Base-by-base conservation (phyloP, 2,888 invertebrate species). In the Diaphora mendica region DNA sequence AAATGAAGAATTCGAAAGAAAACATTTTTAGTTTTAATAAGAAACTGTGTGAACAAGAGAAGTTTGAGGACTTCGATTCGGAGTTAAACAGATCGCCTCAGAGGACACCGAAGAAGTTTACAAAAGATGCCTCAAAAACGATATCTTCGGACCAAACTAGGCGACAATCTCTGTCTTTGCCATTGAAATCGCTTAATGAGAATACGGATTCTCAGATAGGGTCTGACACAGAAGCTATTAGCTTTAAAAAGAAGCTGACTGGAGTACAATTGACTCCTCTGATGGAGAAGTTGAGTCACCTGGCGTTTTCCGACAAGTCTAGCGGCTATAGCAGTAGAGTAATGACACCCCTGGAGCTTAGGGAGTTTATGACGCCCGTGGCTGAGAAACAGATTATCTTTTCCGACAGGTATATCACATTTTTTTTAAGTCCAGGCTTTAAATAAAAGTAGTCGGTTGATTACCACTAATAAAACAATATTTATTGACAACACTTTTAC, bases 251-350 rank as follows among this genome's bases (percentile, higher is more conserved):
- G 85, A 97, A 96, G 80, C 81, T 97, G 51, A 96, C 96, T 17
- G 97, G 97, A 0, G 96, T 98, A 0, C 98, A 97, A 76, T 87
- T 98, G 70, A 98, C 98, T 0, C 98, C 98, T 0, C 89, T 98
- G 1, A 98, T 98, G 97, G 97, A 98, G 48, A 98, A 98, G 88
- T 89, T 98, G 64, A 98, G 97, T 80, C 96, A 98, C 69, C 89
- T 98, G 75, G 97, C 97, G 1, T 96, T 97, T 81, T 97, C 96
- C 73, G 97, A 97, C 81, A 96, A 96, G 81, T 97, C 97, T 0
- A 97, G 97, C 76, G 97, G 97, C 0, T 97, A 97, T 87, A 97
- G 97, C 82, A 97, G 97, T 85, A 95, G 97, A 81, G 97, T 97
- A 64, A 96, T 97, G 81, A 97, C 97, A 0, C 97, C 97, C 0